Conservation (phyloP, 2,113 vertebrate genomes). For the Prietella phreatophila region DNA sequence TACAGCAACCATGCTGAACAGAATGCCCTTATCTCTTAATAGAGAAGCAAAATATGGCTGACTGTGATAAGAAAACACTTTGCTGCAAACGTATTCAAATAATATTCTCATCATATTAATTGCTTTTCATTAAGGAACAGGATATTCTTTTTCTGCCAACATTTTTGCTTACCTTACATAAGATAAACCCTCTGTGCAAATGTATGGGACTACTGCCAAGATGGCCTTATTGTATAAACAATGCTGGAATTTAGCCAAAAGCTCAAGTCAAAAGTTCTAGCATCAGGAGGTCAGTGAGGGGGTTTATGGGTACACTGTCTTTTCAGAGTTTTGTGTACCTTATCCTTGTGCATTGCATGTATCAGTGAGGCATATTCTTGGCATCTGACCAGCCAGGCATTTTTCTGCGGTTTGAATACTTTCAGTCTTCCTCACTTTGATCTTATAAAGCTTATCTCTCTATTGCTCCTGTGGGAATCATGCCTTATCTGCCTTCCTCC, state of each 20-base stretch:
- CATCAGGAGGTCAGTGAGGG: background rate
- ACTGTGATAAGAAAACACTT: background rate
- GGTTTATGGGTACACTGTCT: background rate
- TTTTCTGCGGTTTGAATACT: background rate
- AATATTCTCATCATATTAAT: conserved; percentile 16
- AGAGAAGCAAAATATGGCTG: background rate
- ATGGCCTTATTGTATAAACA: conserved; percentile 2
- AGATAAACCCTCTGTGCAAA: conserved; percentile 21
- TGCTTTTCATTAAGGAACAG: background rate
- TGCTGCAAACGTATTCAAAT: background rate
- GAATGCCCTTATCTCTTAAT: background rate
- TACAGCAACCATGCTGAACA: background rate
- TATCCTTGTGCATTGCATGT: conserved; percentile 3
- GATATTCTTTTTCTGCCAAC: conserved; percentile 17
- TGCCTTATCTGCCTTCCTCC: conserved; percentile 8
- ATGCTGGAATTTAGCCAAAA: conserved; percentile 9
- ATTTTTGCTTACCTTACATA: conserved; percentile 11
- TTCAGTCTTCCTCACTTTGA: conserved; percentile 17
- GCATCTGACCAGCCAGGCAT: conserved; percentile 12
- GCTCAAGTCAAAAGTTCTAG: background rate
- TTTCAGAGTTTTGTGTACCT: conserved; percentile 19
- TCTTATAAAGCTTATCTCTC: background rate
- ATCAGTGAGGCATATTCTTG: background rate
- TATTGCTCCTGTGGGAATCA: background rate
- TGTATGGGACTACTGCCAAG: conserved; percentile 20